Evolutionary conservation across 2,113 vertebrate genomes (phyloP), one percentile per base, ranked within the genome.

Genomic region (Motacilla tschutschensis): DNA sequence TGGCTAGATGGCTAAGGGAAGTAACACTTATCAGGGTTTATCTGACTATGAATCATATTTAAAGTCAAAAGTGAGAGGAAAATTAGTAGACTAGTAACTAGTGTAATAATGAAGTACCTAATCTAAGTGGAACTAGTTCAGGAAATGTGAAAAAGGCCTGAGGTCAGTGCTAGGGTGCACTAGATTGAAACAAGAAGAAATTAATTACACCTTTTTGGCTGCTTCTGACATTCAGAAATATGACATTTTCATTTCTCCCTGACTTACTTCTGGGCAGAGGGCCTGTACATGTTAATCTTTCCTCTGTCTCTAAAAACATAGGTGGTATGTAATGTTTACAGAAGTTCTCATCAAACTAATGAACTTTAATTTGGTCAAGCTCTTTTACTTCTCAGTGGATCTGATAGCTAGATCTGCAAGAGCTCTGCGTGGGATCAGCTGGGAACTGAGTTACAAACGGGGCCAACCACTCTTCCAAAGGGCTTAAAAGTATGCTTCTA

Each of bases 1-100:
- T 85, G 88, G 55, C 77, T 89, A 93, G 76, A 92, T 93, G 89
- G 60, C 58, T 92, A 90, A 89, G 76, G 59, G 83, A 95, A 95
- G 80, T 91, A 89, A 85, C 89, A 87, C 50, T 35, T 90, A 79
- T 81, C 94, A 94, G 78, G 62, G 17, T 28, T 90, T 87, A 64
- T 85, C 89, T 87, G 70, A 89, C 54, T 73, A 79, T 77, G 72
- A 87, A 79, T 73, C 43, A 81, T 87, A 93, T 89, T 95, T 90
- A 83, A 73, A 92, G 75, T 83, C 85, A 84, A 72, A 28, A 74
- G 64, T 60, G 82, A 86, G 67, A 83, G 73, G 71, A 92, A 94
- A 94, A 79, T 55, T 83, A 84, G 54, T 84, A 84, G 84, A 91
- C 79, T 48, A 31, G 40, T 64, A 76, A 92, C 90, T 59, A 36